Evolutionary conservation across 2,113 vertebrate species (phyloP), one percentile per base, ranked within the genome.

Genomic region (Pagrus major): DNA sequence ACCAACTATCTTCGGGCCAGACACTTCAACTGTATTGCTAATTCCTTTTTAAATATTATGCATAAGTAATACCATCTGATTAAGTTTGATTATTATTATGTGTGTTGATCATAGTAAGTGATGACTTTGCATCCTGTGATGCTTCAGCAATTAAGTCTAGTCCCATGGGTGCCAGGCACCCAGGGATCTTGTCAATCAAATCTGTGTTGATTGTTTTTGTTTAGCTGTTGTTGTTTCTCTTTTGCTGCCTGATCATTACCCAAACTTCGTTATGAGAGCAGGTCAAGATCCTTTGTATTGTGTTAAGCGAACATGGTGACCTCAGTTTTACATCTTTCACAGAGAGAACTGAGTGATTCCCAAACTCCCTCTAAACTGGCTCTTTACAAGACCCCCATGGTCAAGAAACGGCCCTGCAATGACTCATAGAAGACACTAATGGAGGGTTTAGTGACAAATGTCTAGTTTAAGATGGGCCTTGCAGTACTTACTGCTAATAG

Each of bases 171-270:
- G 23, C 76, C 79, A 31, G 66, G n/a, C 66, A 59, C 76, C 81
- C 76, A 51, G 76, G 86, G 73, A 76, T 78, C 77, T 82, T 91
- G 91, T 88, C 91, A 88, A 83, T 94, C 91, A 94, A 83, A 89
- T 52, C 41, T 42, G 20, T 42, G 78, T 80, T 90, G 80, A 89
- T 86, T 89, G 85, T 89, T 92, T 88, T 56, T 71, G 56, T 88
- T 89, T 64, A 63, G 68, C 39, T 78, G 75, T 52, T 72, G 59
- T 78, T 61, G 6, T 56, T 81, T 79, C 9, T 67, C 10, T 61
- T 66, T 67, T 55, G 18, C 33, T 0, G 6, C 58, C 29, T 70
- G 47, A 80, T 52, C 27, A 14, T 9, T 14, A 3, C 1, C 35
- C 31, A 29, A 35, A 23, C 8, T 15, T 61, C 21, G 54, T n/a